phyloP scores from a whole-genome alignment of 92 coral and sea anemone genomes.

The Muricea muricata region DNA sequence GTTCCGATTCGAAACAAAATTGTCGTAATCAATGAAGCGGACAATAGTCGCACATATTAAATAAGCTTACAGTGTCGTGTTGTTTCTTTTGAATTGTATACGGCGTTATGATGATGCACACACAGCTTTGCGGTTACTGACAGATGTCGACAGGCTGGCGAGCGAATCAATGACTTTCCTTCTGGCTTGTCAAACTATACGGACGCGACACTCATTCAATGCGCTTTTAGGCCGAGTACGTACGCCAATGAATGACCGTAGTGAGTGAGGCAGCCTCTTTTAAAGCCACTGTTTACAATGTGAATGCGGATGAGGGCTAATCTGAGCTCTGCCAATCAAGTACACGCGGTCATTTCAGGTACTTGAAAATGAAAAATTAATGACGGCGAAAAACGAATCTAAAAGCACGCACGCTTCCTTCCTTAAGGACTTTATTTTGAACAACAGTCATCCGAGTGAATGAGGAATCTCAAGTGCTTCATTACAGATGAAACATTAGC shows the following conservation, averaged over 20 bases:
- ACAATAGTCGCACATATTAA: background rate
- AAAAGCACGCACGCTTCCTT: background rate
- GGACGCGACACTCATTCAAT: background rate
- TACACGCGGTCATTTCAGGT: background rate
- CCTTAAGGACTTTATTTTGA: constrained; percentile 17
- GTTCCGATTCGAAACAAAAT: background rate
- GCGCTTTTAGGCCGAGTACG: background rate
- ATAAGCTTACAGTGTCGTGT: constrained; percentile 28
- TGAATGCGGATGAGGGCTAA: constrained; percentile 2
- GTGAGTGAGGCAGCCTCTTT: constrained; percentile 9
- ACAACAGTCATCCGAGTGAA: background rate
- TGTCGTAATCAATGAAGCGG: constrained; percentile 19
- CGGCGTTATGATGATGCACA: background rate
- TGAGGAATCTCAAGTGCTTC: background rate
- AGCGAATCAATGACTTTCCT: background rate
- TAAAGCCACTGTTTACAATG: constrained; percentile 21
- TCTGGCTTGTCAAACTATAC: background rate
- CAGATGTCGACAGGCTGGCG: background rate
- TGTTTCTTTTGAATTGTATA: constrained; percentile 12
- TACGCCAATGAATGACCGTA: constrained; percentile 13
- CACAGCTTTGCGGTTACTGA: constrained; percentile 4
- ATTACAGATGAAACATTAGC: background rate
- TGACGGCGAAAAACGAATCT: background rate
- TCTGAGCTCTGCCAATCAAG: constrained; percentile 25
- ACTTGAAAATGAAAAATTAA: constrained; percentile 17